Percentiles rank a stretch among this genome's conserved stretches.
phyloP scores from a whole-genome alignment of 53 echinoderm and acorn worm genomes.

The Paracentrotus lividus region DNA sequence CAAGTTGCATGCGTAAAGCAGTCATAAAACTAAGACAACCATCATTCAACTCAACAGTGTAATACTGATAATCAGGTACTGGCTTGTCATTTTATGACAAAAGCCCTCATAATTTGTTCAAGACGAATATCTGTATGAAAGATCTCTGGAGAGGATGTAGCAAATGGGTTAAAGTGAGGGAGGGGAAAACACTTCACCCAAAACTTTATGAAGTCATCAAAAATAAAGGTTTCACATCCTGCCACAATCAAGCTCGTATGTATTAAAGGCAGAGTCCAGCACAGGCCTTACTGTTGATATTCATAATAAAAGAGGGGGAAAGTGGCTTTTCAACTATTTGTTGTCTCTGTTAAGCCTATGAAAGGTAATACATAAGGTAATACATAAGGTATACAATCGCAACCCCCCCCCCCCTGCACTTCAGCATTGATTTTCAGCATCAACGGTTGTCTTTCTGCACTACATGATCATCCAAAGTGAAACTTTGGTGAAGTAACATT shows the following conservation, averaged over 20 bases:
- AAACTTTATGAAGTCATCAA: slow-evolving; percentile 49
- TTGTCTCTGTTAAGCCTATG: too few species aligned
- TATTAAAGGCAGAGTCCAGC: slow-evolving; percentile 6
- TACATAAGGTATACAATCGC: too few species aligned
- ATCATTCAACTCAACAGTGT: neutral
- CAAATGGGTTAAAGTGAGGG: slow-evolving; percentile 46
- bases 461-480: too few species aligned
- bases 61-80: neutral
- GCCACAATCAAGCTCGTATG: neutral
- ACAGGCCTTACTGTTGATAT: too few species aligned
- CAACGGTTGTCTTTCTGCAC: too few species aligned
- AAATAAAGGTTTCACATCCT: slow-evolving; percentile 49
- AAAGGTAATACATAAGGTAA: too few species aligned
- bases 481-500: too few species aligned
- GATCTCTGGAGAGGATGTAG: neutral
- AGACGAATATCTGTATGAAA: slow-evolving; percentile 5
- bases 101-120: slow-evolving; percentile 9
- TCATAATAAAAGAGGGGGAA: too few species aligned
- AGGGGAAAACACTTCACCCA: slow-evolving; percentile 39
- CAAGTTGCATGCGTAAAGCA: neutral
- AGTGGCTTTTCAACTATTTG: too few species aligned
- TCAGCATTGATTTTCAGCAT: too few species aligned
- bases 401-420: too few species aligned
- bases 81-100: neutral
- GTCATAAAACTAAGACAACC: neutral